A percentile compares a stretch with the other conserved stretches of the same genome.
These are phyloP conservation scores for Typhlomys cinereus DNA, from an alignment of 2,113 vertebrate genomes.

Conservation along the genomic window DNA sequence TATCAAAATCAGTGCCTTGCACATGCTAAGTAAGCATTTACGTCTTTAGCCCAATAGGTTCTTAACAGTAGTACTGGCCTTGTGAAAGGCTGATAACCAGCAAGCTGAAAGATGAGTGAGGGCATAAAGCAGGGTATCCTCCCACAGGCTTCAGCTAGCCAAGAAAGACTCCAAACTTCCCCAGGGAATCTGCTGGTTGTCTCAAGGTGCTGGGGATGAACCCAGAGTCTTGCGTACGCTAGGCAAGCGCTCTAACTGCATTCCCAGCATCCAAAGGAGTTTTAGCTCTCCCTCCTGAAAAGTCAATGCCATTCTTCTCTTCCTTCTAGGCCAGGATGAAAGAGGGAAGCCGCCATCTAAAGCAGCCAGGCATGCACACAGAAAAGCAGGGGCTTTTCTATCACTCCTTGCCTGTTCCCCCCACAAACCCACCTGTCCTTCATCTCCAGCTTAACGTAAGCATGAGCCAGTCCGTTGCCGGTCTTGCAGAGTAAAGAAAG, in stretches of 20 bases:
- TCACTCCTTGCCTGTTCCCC: background rate
- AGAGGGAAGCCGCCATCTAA: too few species aligned
- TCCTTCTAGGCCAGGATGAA: background rate
- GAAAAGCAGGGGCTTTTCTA: background rate
- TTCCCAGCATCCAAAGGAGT: background rate
- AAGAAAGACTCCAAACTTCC: background rate
- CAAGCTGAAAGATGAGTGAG: background rate
- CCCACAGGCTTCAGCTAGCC: background rate
- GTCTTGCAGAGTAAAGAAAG: conserved; percentile 92
- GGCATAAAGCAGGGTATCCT: background rate
- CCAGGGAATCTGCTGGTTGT: too few species aligned
- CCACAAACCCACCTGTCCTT: conserved; percentile 87
- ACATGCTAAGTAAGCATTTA: background rate
- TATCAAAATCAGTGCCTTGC: background rate
- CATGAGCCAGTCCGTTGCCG: conserved; percentile 90
- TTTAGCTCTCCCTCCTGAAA: background rate
- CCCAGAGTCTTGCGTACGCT: background rate
- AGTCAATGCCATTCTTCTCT: background rate
- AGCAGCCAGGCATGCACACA: too few species aligned
- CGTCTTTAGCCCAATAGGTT: background rate
- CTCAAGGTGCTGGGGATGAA: background rate
- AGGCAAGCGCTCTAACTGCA: too few species aligned
- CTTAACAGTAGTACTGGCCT: too few species aligned
- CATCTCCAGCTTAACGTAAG: conserved; percentile 91
- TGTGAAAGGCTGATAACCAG: background rate